Conservation (phyloP, 2,113 vertebrate species). For the Accipiter cooperii region DNA sequence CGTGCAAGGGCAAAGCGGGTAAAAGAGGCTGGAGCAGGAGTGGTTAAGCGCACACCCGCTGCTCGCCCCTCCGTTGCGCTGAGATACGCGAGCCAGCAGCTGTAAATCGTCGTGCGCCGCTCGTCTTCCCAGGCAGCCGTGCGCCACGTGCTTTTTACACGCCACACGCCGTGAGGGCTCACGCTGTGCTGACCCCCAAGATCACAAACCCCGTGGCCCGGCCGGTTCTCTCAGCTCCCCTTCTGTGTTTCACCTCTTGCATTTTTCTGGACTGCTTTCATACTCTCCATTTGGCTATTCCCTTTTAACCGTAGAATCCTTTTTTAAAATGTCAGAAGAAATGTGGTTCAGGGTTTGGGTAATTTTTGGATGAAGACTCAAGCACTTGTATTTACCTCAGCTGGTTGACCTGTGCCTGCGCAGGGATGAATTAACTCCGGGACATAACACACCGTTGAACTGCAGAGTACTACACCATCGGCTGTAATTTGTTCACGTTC, state of each 20-base stretch:
- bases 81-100: fast-evolving
- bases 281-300: neutral
- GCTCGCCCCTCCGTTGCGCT: neutral
- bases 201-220: neutral
- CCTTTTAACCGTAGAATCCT: neutral
- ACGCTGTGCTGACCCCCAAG: fast-evolving
- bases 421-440: neutral
- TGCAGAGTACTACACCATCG: neutral
- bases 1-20: neutral
- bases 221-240: neutral
- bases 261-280: neutral
- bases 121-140: neutral
- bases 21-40: neutral
- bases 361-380: neutral
- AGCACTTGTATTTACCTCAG: neutral
- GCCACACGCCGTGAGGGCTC: neutral
- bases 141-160: neutral
- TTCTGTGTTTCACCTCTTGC: neutral
- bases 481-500: neutral
- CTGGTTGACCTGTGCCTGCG: neutral
- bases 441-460: fast-evolving
- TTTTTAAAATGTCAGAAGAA: neutral
- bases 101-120: fast-evolving
- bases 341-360: neutral
- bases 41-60: fast-evolving